Evolutionary conservation across 2,888 invertebrate species (phyloP), one percentile per base, ranked within the genome.

Genomic region (Villa cingulata): DNA sequence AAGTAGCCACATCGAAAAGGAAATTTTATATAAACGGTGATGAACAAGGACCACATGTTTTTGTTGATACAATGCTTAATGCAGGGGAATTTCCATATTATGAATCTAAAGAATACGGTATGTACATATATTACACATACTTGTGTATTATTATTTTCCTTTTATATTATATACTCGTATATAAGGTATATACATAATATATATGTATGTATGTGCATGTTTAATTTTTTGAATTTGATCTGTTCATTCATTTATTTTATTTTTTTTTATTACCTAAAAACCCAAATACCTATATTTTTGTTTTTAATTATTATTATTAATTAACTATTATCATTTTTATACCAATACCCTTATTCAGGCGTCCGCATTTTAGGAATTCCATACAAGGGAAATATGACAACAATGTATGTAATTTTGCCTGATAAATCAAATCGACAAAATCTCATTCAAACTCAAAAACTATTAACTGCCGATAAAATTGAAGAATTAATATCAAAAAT

Each of bases 351-450:
- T 18, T 18, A 18, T 38, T 18, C 58, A 32, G 71, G 73, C 19
- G 77, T 74, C 49, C 75, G 77, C 53, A 76, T 82, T 42, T 57
- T 82, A 46, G 80, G 76, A 2, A 62, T 83, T 1, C 82, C 83
- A 0, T 84, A 83, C 63, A 75, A 77, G 61, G 78, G 77, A 5
- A 72, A 72, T 48, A 67, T 74, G 46, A 73, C 74, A 43, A 72
- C 74, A 1, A 79, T 84, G 78, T 81, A 80, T 58, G 65, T 83
- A 1, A 65, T 84, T 6, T 64, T 81, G 42, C 83, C 84, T 0
- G 68, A 68, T 23, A 62, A 71, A 10, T 72, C 72, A 0, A 73
- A 71, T 14, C 62, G 64, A 1, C 59, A 64, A 3, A 72, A 65
- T 19, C 57, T 80, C 10, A 59, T 62, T 9, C 55, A 66, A 1